Conservation (phyloP, 2,113 vertebrate genomes). For the Seriola aureovittata region DNA sequence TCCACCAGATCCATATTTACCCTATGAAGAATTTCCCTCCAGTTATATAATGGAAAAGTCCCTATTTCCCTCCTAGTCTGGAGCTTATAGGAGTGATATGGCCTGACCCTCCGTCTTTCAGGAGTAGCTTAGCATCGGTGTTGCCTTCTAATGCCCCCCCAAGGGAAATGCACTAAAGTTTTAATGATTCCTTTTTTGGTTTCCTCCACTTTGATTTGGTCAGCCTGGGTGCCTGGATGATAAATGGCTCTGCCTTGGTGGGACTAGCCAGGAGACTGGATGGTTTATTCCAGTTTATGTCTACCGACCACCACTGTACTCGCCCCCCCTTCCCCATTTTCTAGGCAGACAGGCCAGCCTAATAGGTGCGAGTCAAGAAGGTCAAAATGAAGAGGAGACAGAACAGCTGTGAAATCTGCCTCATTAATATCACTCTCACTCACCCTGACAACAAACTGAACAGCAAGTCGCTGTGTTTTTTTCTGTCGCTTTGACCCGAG, state of each 20-base stretch:
- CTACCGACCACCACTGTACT: conserved; percentile 33
- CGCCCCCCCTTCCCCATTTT: conserved; percentile 24
- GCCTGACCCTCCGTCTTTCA: conserved; percentile 52
- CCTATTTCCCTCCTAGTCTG: background rate
- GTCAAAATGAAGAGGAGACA: conserved; percentile 59
- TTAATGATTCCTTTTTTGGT: conserved; percentile 83
- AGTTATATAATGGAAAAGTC: conserved; percentile 5
- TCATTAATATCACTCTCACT: conserved; percentile 69
- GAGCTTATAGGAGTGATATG: conserved; percentile 22
- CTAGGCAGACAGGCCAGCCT: conserved; percentile 51
- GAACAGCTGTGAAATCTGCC: conserved; percentile 62
- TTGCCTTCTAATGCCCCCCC: conserved; percentile 60
- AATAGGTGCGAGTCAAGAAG: conserved; percentile 71
- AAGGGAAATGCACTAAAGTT: conserved; percentile 78
- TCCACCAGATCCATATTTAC: conserved; percentile 8
- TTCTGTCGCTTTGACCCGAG: background rate
- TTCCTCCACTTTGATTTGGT: conserved; percentile 76
- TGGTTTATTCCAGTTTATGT: conserved; percentile 63
- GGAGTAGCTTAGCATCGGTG: conserved; percentile 50
- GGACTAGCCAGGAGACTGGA: conserved; percentile 65
- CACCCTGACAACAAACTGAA: conserved; percentile 50
- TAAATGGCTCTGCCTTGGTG: conserved; percentile 81
- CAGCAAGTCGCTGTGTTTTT: conserved; percentile 15
- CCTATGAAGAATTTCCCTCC: background rate
- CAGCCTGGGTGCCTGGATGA: conserved; percentile 75